Percentiles rank a stretch among this genome's conserved stretches.
Evolutionary conservation across 2,888 invertebrate species (phyloP).

Genomic region (Listrodromus nycthemerus): DNA sequence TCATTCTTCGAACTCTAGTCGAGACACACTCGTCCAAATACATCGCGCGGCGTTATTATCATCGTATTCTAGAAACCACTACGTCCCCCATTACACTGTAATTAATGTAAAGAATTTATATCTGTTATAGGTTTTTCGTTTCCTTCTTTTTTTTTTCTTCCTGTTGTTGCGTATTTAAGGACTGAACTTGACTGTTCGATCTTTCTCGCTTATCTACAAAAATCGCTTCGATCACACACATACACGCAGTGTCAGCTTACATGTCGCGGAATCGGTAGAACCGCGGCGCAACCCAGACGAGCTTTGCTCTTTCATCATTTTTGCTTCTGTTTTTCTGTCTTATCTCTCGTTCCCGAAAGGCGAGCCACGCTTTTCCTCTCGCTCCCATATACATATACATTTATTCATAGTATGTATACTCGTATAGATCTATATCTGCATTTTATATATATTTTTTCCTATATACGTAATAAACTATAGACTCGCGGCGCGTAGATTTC

Average conservation of each 20-base stretch:
- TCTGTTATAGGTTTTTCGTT: conserved; percentile 62
- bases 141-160: conserved; percentile 42
- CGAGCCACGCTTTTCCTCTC: conserved; percentile 51
- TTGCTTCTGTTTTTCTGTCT: conserved; percentile 25
- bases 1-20: conserved; percentile 68
- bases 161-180: conserved; percentile 70
- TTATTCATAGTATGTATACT: conserved; percentile 69
- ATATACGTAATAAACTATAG: conserved; percentile 83
- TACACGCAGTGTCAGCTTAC: conserved; percentile 50
- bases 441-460: conserved; percentile 74
- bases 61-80: conserved; percentile 76
- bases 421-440: conserved; percentile 74
- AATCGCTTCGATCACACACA: conserved; percentile 61
- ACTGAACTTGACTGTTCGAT: conserved; percentile 63
- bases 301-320: conserved; percentile 34
- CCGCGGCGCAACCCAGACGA: conserved; percentile 57
- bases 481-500: conserved; percentile 36
- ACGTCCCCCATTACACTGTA: conserved; percentile 78
- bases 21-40: conserved; percentile 70
- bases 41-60: conserved; percentile 70
- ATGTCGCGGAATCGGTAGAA: conserved; percentile 43
- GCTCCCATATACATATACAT: conserved; percentile 64
- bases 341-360: conserved; percentile 47
- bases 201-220: conserved; percentile 73
- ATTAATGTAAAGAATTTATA: conserved; percentile 83